A percentile compares a stretch with the other conserved stretches of the same genome.
Evolutionary conservation across 1,140 invertebrate species (phyloP).

Genomic region (Musca vetustissima): DNA sequence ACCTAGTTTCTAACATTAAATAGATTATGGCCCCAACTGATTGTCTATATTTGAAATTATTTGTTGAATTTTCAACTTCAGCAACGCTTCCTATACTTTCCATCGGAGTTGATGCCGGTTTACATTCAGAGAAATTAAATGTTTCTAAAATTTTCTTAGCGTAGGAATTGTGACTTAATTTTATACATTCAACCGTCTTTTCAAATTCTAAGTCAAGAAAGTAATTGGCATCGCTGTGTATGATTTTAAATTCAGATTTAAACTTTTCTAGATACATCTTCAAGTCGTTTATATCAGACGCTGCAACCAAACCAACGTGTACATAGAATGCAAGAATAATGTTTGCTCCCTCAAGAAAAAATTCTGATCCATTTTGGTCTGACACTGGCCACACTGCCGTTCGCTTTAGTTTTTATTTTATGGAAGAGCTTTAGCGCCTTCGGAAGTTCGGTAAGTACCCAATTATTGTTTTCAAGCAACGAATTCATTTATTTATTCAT

Average conservation of each 20-base stretch:
- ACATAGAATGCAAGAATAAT: not conserved
- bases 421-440: no score
- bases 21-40: not conserved
- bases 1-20: no score
- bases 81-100: not conserved
- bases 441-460: no score
- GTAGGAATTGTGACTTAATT: not conserved
- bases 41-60: not conserved
- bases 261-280: not conserved
- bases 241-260: not conserved
- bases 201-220: not conserved
- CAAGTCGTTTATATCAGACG: not conserved
- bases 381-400: no score
- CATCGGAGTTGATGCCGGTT: no score
- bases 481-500: no score
- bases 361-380: no score
- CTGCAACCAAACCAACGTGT: not conserved
- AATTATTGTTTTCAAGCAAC: no score
- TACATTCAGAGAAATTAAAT: not conserved
- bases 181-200: not conserved
- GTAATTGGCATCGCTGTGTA: not conserved
- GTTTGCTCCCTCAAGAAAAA: no score
- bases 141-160: not conserved
- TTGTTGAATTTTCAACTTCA: not conserved
- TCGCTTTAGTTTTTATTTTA: no score